Base-by-base conservation (phyloP, 2,888 invertebrate genomes). In the Ashinkailepas kermadecensis region DNA sequence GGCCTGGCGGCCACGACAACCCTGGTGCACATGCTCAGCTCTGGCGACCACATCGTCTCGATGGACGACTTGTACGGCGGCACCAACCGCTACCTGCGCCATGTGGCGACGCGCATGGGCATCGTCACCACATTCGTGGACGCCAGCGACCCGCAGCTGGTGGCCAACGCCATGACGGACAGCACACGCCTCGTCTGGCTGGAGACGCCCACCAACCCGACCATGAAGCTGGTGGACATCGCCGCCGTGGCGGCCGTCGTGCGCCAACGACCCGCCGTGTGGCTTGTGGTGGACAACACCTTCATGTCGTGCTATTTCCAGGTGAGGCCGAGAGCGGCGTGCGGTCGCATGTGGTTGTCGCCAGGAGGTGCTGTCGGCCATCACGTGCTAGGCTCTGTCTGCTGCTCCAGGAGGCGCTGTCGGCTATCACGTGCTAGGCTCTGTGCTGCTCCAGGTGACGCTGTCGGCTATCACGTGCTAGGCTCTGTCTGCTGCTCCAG, bases 31-130 rank as follows among this genome's bases (percentile, higher is more conserved):
- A 88, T 97, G 85, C 89, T 99, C 13, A 91, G 91, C 84, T 86
- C 89, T 83, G 99, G 98, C 0, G 99, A 99, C 87, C 97, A 99
- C 86, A 89, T 99, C 18, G 88, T 99, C 78, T 92, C 93, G 85
- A 92, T 94, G 83, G 96, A 98, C 87, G 99, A 99, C 88, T 90
- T 98, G 8, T 99, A 99, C 86, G 99, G 99, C 81, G 99, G 98
- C 54, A 95, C 95, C 0, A 94, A 94, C 86, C 90, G 96, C 85
- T 88, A 87, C 86, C 92, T 91, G 86, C 91, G 92, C 84, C 90
- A 91, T 86, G 87, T 89, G 78, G 87, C 89, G 84, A 85, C 88
- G 0, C 91, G 91, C 85, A 90, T 94, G 86, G 94, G 94, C 7
- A 90, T 99, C 54, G 89, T 92, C 85, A 90, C 92, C 18, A 91